Evolutionary conservation across 2,113 vertebrate species (phyloP), one percentile per base, ranked within the genome.

Genomic region (Otolemur garnettii): DNA sequence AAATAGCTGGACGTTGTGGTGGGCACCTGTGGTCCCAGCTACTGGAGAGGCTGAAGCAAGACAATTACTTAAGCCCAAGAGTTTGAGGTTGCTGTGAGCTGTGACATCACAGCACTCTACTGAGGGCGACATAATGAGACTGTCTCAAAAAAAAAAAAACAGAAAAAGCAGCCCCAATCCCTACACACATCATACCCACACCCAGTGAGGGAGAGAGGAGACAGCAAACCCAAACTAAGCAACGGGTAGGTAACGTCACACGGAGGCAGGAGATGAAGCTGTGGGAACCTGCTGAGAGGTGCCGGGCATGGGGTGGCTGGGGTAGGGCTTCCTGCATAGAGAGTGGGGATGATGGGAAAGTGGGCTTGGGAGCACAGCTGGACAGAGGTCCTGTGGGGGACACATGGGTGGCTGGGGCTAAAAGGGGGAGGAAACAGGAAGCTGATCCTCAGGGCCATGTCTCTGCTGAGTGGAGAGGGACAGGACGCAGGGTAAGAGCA

Each of bases 391-490:
- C 59, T 28, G 17, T 33, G 21, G 2, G 7, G 2, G 30, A 2
- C 0, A 1, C 2, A 30, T 5, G 53, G 18, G 30, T 0, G 5
- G 55, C 28, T 35, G 30, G n/a, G 69, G 4, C 26, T 24, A 28
- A 28, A 64, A 24, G 30, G 57, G 30, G 45, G 14, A 26, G 74
- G 14, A 24, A 64, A 10, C 62, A 68, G 64, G 59, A 38, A 64
- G 59, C 35, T 28, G 9, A 59, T 30, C 15, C 12, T 18, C 18
- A 42, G 85, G n/a, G 33, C 77, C 35, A n/a, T 35, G 75, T 33
- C 24, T 50, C 57, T 53, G 28, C 30, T 2, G 38, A 75, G 18
- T 10, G 0, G 53, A 71, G 42, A 79, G 55, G n/a, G 59, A 11
- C 19, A 14, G 74, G 7, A 19, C 6, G 22, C 28, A 22, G 53